Conservation (phyloP, 2,113 vertebrate genomes). For the Ageneiosus marmoratus region DNA sequence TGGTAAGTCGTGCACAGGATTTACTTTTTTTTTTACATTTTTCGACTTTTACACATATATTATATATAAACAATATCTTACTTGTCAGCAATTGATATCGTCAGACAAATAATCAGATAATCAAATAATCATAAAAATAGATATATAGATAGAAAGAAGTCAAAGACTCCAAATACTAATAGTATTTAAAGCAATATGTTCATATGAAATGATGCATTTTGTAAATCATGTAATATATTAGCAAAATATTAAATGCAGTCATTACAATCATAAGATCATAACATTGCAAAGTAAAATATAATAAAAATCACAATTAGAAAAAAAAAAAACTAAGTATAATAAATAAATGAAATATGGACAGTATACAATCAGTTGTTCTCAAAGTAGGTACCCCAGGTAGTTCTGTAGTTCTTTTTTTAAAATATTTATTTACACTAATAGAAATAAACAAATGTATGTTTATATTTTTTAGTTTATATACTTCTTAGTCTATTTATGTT, state of each 20-base stretch:
- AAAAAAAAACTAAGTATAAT: neutral
- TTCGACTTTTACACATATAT: neutral
- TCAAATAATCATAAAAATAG: neutral
- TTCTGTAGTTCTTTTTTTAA: no score
- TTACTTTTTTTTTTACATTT: neutral
- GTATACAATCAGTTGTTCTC: neutral
- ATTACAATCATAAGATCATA: neutral
- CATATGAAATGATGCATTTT: neutral
- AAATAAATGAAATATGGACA: neutral
- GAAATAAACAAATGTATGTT: neutral
- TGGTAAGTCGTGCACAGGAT: constrained; percentile 66
- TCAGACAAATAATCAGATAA: neutral
- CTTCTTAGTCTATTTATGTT: neutral
- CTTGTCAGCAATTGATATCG: neutral
- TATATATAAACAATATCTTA: neutral
- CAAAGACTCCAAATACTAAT: neutral
- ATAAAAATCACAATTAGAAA: no score
- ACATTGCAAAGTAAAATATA: neutral
- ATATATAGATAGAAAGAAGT: neutral
- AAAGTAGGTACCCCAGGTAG: no score
- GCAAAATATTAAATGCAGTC: neutral
- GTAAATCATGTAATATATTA: neutral
- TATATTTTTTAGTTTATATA: neutral
- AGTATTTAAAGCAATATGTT: neutral
- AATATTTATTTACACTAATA: neutral